phyloP scores from a whole-genome alignment of 2,113 vertebrate species.

The Periophthalmodon schlosseri region DNA sequence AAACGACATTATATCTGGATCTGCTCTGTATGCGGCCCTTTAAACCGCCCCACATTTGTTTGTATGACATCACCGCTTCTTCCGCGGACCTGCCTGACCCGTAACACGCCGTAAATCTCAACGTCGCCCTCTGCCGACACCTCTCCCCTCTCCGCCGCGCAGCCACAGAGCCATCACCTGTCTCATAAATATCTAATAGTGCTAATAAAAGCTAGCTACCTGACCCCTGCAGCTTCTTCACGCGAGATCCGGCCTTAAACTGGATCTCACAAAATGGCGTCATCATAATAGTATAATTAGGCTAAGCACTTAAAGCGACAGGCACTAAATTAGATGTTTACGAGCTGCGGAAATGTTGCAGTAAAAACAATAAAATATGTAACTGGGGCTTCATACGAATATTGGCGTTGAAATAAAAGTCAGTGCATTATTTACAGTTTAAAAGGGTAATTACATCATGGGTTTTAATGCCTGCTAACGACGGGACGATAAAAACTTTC shows the following conservation, averaged over 20 bases:
- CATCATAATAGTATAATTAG: slow-evolving; percentile 24
- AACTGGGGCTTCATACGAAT: slow-evolving; percentile 14
- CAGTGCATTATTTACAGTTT: slow-evolving; percentile 38
- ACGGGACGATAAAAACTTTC: background rate
- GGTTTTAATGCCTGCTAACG: slow-evolving; percentile 22
- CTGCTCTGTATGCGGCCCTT: background rate
- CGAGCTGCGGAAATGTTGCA: slow-evolving; percentile 17
- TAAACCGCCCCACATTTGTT: background rate
- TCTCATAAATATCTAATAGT: slow-evolving; percentile 50
- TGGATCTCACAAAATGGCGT: slow-evolving; percentile 36
- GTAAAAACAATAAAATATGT: slow-evolving; percentile 41
- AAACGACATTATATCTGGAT: no score
- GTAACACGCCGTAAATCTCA: slow-evolving; percentile 45
- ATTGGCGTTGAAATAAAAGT: slow-evolving; percentile 50
- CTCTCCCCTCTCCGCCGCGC: slow-evolving; percentile 8
- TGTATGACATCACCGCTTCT: slow-evolving; percentile 44
- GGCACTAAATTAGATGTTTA: slow-evolving; percentile 46
- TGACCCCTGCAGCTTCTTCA: slow-evolving; percentile 20
- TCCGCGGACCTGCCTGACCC: slow-evolving; percentile 13
- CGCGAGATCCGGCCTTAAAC: background rate
- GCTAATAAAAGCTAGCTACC: slow-evolving; percentile 46
- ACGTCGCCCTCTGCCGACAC: slow-evolving; percentile 16
- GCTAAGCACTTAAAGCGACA: slow-evolving; percentile 36
- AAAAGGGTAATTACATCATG: slow-evolving; percentile 19
- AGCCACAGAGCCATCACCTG: slow-evolving; percentile 3